These are phyloP conservation scores for Sminthurides aquaticus DNA, from an alignment of 2,888 invertebrate genomes.

Conservation along the genomic window DNA sequence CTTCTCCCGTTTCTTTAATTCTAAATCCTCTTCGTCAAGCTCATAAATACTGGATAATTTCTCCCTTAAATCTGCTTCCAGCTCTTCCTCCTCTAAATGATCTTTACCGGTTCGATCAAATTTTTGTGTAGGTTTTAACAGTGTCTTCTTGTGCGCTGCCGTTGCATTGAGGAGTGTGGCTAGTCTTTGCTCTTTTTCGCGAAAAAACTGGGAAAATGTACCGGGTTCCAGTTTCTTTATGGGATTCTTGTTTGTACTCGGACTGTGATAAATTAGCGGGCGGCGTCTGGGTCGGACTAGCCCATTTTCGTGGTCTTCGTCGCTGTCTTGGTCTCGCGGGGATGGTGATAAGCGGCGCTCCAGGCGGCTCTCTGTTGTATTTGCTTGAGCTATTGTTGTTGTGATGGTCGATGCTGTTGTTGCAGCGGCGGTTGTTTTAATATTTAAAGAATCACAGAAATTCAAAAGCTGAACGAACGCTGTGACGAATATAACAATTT, in stretches of 20 bases:
- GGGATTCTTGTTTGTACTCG: neutral
- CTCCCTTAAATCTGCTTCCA: neutral
- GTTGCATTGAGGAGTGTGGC: neutral
- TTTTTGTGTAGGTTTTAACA: neutral
- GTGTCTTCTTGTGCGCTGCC: neutral
- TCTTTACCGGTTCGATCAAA: neutral
- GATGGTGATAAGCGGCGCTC: slow-evolving; percentile 18
- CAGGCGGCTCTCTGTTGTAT: too few relatives aligned
- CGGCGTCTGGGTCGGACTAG: neutral
- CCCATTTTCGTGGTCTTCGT: neutral
- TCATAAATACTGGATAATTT: neutral
- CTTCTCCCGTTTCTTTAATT: neutral
- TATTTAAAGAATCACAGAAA: too few relatives aligned
- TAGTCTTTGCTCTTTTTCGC: neutral
- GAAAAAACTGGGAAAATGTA: neutral
- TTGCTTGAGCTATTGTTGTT: too few relatives aligned
- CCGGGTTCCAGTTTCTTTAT: neutral
- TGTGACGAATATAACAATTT: too few relatives aligned
- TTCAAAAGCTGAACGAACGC: too few relatives aligned
- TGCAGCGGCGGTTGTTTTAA: too few relatives aligned
- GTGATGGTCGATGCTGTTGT: too few relatives aligned
- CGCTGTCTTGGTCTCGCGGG: neutral
- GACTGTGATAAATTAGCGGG: neutral
- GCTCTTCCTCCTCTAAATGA: neutral
- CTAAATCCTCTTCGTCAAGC: neutral